phyloP scores from a whole-genome alignment of 2,113 vertebrate genomes.

The Azemiops feae region DNA sequence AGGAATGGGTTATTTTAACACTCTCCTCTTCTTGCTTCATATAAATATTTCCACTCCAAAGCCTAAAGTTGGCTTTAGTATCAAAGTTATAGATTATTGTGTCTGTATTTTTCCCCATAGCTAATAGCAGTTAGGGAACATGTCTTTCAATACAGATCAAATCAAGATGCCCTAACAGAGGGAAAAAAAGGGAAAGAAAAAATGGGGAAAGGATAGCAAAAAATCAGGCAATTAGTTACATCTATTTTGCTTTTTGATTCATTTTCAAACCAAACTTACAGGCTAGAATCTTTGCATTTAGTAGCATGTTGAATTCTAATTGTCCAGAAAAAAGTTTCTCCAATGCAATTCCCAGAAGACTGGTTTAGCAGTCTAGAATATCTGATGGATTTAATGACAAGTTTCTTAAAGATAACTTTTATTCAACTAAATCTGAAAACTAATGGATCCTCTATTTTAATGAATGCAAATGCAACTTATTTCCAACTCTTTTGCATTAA shows the following conservation, averaged over 20 bases:
- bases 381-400: slow-evolving; percentile 35
- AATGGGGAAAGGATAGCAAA: background rate
- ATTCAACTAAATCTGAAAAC: slow-evolving; percentile 47
- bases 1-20: background rate
- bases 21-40: background rate
- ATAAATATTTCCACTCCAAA: background rate
- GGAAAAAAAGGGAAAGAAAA: background rate
- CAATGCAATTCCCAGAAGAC: slow-evolving; percentile 13
- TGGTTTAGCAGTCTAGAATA: slow-evolving; percentile 7
- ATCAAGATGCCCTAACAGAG: background rate
- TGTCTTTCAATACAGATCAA: background rate
- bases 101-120: background rate
- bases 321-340: background rate
- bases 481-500: background rate
- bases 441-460: slow-evolving; percentile 23
- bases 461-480: slow-evolving; percentile 45
- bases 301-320: background rate
- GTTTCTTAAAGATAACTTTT: slow-evolving; percentile 39
- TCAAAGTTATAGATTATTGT: background rate
- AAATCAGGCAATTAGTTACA: background rate
- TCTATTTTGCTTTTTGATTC: background rate
- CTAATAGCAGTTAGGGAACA: background rate
- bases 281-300: background rate
- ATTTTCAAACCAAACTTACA: background rate
- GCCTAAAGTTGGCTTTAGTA: background rate